phyloP scores from a whole-genome alignment of 2,797 vertebrate genomes.

The Crypturellus tataupa region DNA sequence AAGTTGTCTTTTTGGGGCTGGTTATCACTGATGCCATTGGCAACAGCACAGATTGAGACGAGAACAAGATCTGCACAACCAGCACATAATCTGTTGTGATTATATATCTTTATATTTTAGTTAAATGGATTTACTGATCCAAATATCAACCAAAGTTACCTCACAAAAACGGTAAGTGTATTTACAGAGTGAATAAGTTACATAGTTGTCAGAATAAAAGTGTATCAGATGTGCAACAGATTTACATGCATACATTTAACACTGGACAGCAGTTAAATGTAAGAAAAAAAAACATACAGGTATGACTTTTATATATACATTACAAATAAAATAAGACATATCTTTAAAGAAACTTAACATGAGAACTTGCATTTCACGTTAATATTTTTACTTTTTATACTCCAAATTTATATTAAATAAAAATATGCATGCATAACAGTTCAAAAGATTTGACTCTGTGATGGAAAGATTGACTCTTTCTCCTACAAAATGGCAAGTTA shows the following conservation, averaged over 20 bases:
- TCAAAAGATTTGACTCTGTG: constrained; percentile 79
- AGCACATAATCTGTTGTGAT: constrained; percentile 37
- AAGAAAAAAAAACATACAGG: constrained; percentile 63
- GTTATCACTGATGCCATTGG: fast-evolving
- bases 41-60: not conserved
- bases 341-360: constrained; percentile 71
- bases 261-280: constrained; percentile 78
- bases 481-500: constrained; percentile 84
- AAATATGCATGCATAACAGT: constrained; percentile 91
- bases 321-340: constrained; percentile 82
- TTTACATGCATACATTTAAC: constrained; percentile 90
- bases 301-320: constrained; percentile 80
- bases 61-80: constrained; percentile 28
- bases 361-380: constrained; percentile 74
- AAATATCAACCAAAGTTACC: constrained; percentile 87
- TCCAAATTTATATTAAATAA: constrained; percentile 86
- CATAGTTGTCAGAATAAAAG: constrained; percentile 86
- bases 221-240: constrained; percentile 91
- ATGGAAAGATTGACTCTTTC: constrained; percentile 36
- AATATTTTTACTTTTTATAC: constrained; percentile 80
- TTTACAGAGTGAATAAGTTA: constrained; percentile 94
- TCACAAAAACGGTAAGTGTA: constrained; percentile 94
- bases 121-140: constrained; percentile 88
- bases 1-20: not conserved
- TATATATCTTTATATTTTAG: constrained; percentile 83